Percentiles rank a stretch among this genome's conserved stretches.
These are phyloP conservation scores for Pseudoips prasinana DNA, from an alignment of 2,888 invertebrate species.

Conservation along the genomic window DNA sequence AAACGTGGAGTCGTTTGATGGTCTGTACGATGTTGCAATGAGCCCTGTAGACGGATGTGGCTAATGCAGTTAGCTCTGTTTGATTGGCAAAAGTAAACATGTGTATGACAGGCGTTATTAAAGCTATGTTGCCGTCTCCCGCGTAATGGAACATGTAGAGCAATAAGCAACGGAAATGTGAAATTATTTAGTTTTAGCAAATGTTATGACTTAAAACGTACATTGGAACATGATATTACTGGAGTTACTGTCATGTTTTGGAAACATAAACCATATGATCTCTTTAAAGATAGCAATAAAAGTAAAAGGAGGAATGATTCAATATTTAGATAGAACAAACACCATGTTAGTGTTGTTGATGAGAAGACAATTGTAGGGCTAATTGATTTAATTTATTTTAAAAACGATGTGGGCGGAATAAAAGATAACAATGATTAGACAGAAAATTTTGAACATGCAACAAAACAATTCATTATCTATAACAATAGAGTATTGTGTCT, in stretches of 20 bases:
- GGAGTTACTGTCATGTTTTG: slow-evolving; percentile 22
- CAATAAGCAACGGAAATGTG: slow-evolving; percentile 64
- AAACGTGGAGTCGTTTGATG: slow-evolving; percentile 57
- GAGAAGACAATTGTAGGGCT: slow-evolving; percentile 26
- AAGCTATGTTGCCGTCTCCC: slow-evolving; percentile 51
- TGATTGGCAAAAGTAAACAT: slow-evolving; percentile 72
- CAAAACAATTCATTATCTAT: slow-evolving; percentile 69
- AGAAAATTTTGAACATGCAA: slow-evolving; percentile 57
- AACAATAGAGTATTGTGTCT: slow-evolving; percentile 73
- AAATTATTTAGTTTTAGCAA: slow-evolving; percentile 60
- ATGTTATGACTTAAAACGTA: slow-evolving; percentile 48
- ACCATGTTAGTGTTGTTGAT: slow-evolving; percentile 15
- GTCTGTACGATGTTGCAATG: slow-evolving; percentile 55
- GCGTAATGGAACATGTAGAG: slow-evolving; percentile 57
- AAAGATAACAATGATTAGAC: slow-evolving; percentile 62
- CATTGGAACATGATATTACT: slow-evolving; percentile 42
- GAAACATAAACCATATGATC: slow-evolving; percentile 23
- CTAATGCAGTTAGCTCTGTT: slow-evolving; percentile 67
- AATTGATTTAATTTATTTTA: slow-evolving; percentile 49
- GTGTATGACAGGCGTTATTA: slow-evolving; percentile 61
- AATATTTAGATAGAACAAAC: slow-evolving; percentile 15
- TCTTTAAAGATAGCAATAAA: slow-evolving; percentile 6
- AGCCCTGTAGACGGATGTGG: slow-evolving; percentile 47
- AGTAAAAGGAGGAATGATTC: slow-evolving; percentile 10
- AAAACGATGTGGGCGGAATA: slow-evolving; percentile 67